A percentile compares a stretch with the other conserved stretches of the same genome.
Evolutionary conservation across 2,113 vertebrate species (phyloP).

Genomic region (Pholis gunnellus): DNA sequence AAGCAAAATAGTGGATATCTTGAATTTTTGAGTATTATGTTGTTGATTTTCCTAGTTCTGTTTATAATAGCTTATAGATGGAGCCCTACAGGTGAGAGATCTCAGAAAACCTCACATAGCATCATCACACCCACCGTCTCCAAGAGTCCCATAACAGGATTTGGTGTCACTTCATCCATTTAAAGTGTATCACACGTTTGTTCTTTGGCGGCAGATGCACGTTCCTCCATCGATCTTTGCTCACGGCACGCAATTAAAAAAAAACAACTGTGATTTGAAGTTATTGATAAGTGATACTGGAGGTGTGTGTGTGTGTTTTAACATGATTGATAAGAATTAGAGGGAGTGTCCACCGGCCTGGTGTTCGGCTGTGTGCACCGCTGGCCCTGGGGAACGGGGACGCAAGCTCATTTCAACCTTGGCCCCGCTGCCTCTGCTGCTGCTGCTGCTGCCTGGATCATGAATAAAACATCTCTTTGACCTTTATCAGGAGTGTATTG

Average conservation of each 20-base stretch:
- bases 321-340: constrained; percentile 69
- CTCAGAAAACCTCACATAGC: constrained; percentile 4
- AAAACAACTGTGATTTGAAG: constrained; percentile 28
- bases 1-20: background rate
- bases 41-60: background rate
- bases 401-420: constrained; percentile 81
- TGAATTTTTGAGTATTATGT: background rate
- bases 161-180: constrained; percentile 5
- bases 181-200: constrained; percentile 4
- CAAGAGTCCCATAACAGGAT: background rate
- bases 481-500: constrained; percentile 84
- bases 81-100: background rate
- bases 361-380: constrained; percentile 72
- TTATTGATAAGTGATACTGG: constrained; percentile 50
- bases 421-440: constrained; percentile 72
- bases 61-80: background rate
- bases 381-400: constrained; percentile 73
- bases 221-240: constrained; percentile 19
- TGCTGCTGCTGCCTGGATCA: constrained; percentile 71
- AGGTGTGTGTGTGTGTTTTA: constrained; percentile 42
- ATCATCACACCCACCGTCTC: background rate
- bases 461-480: constrained; percentile 86
- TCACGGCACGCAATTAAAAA: constrained; percentile 5
- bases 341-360: constrained; percentile 86
- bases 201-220: background rate